Evolutionary conservation across 1,140 invertebrate species (phyloP).

Genomic region (Forficula auricularia): DNA sequence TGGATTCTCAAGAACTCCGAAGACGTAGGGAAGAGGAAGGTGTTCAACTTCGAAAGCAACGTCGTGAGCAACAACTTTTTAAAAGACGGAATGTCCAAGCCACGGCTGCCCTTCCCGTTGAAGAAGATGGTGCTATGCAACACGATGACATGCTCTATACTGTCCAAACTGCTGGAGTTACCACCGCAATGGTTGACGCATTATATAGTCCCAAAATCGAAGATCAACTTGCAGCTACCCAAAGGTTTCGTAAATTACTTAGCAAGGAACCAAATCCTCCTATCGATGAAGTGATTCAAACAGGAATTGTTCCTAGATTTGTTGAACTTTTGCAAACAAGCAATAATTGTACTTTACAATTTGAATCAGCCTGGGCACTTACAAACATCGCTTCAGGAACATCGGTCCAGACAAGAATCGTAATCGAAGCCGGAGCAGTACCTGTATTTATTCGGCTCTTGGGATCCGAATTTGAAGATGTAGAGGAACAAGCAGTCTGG

Average conservation of each 20-base stretch:
- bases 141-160: conserved; percentile 17
- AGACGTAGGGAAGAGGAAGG: conserved; percentile 89
- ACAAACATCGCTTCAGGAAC: conserved; percentile 98
- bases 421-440: conserved; percentile 86
- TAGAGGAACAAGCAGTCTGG: conserved; percentile 93
- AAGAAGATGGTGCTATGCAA: conserved; percentile 30
- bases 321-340: conserved; percentile 81
- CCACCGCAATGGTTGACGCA: conserved; percentile 63
- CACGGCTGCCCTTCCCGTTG: conserved; percentile 23
- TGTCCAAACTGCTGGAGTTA: conserved; percentile 33
- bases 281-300: conserved; percentile 94
- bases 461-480: conserved; percentile 69
- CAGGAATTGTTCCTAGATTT: conserved; percentile 89
- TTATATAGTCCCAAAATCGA: conserved; percentile 65
- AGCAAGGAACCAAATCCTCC: conserved; percentile 93
- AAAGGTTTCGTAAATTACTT: conserved; percentile 85
- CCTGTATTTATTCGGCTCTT: conserved; percentile 78
- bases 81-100: conserved; percentile 76
- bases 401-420: conserved; percentile 77
- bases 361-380: conserved; percentile 94
- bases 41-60: conserved; percentile 86
- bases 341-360: conserved; percentile 66
- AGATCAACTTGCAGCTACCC: conserved; percentile 74
- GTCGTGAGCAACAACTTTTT: conserved; percentile 79
- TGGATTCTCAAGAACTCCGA: conserved; percentile 82